Conservation (phyloP, 2,113 vertebrate genomes). For the Thymallus thymallus region DNA sequence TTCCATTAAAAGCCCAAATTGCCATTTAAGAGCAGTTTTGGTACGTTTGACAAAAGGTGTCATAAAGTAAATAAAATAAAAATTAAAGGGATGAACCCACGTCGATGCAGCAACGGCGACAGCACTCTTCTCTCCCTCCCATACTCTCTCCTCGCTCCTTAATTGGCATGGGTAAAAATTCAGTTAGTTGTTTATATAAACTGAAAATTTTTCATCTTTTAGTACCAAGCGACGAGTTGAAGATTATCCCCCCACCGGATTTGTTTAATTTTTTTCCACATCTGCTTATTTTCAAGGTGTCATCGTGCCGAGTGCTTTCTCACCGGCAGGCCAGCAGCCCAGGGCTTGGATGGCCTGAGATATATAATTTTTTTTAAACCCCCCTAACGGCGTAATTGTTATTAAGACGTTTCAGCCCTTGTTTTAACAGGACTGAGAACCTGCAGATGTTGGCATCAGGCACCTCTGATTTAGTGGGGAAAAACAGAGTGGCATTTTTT, state of each 20-base stretch:
- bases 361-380: slow-evolving; percentile 73
- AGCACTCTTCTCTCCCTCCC: slow-evolving; percentile 46
- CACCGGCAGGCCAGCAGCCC: slow-evolving; percentile 74
- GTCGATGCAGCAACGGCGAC: slow-evolving; percentile 50
- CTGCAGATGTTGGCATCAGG: slow-evolving; percentile 91
- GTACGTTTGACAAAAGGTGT: slow-evolving; percentile 66
- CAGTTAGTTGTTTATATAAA: slow-evolving; percentile 95
- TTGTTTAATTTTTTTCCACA: slow-evolving; percentile 95
- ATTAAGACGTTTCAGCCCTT: slow-evolving; percentile 79
- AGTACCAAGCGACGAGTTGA: slow-evolving; percentile 87
- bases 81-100: slow-evolving; percentile 61
- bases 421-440: slow-evolving; percentile 91
- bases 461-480: slow-evolving; percentile 71
- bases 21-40: slow-evolving; percentile 68
- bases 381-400: slow-evolving; percentile 76
- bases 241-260: slow-evolving; percentile 88
- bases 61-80: slow-evolving; percentile 73
- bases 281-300: slow-evolving; percentile 99
- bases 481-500: slow-evolving; percentile 79
- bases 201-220: slow-evolving; percentile 96
- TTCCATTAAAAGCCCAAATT: slow-evolving; percentile 64
- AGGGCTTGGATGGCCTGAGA: slow-evolving; percentile 64
- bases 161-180: slow-evolving; percentile 94
- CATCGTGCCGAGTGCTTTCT: slow-evolving; percentile 77
- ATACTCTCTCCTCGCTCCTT: slow-evolving; percentile 83